These are phyloP conservation scores for Turritopsis rubra DNA, from an alignment of 30 jellyfish, hydroid and myxozoan genomes.

Conservation along the genomic window DNA sequence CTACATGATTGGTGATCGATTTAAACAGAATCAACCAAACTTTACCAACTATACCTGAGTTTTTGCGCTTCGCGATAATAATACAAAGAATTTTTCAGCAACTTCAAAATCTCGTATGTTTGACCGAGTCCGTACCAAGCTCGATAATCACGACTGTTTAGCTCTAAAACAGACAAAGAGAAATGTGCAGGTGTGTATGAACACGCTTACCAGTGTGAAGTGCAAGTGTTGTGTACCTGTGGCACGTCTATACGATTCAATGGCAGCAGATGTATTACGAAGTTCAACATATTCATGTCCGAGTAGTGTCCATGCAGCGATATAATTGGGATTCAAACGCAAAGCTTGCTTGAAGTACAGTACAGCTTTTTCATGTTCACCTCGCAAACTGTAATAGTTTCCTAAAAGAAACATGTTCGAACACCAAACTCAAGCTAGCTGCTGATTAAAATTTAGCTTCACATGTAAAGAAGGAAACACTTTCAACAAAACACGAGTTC, in stretches of 20 bases:
- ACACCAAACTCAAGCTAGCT: too few species aligned
- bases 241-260: conserved; percentile 81
- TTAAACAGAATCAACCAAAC: too few species aligned
- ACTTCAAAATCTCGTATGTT: conserved; percentile 78
- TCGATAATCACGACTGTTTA: conserved; percentile 78
- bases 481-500: too few species aligned
- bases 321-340: conserved; percentile 66
- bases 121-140: conserved; percentile 99
- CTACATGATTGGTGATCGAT: too few species aligned
- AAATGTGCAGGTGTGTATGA: neutral
- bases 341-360: conserved; percentile 85
- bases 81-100: conserved; percentile 66
- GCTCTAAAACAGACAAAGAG: conserved; percentile 35
- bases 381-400: conserved; percentile 85
- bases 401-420: conserved; percentile 28
- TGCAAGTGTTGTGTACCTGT: conserved; percentile 48
- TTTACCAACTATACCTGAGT: conserved; percentile 45
- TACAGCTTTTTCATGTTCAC: conserved; percentile 84
- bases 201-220: neutral
- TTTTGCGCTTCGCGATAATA: conserved; percentile 87
- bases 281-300: conserved; percentile 95
- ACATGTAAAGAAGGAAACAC: too few species aligned
- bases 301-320: conserved; percentile 92
- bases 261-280: conserved; percentile 83
- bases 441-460: too few species aligned